phyloP scores from a whole-genome alignment of 1,140 invertebrate species.

The Drosophila parabipectinata region DNA sequence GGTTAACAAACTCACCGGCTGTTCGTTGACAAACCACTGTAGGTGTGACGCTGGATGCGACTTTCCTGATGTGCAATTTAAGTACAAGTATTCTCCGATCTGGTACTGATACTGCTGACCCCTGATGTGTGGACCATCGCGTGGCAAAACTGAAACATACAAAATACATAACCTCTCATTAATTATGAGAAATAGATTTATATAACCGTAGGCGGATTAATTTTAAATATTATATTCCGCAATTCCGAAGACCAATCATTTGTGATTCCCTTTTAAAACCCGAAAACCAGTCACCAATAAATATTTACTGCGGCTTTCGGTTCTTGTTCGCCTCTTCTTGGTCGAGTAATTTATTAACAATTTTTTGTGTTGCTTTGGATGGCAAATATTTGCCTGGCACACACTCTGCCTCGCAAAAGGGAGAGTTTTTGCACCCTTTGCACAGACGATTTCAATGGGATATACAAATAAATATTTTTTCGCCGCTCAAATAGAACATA shows the following conservation, averaged over 20 bases:
- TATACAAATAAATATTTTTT: constrained; percentile 54
- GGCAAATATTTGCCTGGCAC: constrained; percentile 36
- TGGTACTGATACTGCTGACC: constrained; percentile 91
- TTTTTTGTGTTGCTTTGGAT: constrained; percentile 47
- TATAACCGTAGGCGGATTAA: constrained; percentile 21
- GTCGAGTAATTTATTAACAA: constrained; percentile 59
- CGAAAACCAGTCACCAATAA: constrained; percentile 35
- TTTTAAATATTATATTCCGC: constrained; percentile 2
- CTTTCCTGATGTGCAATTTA: constrained; percentile 93
- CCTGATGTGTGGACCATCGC: constrained; percentile 91
- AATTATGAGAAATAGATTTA: constrained; percentile 22
- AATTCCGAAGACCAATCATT: constrained; percentile 4
- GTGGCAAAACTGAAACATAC: constrained; percentile 87
- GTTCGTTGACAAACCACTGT: constrained; percentile 93
- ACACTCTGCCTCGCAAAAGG: constrained; percentile 9
- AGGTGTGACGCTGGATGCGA: constrained; percentile 91
- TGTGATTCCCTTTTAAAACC: constrained; percentile 3
- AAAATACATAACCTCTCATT: not conserved
- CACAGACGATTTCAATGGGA: constrained; percentile 39
- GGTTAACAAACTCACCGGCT: constrained; percentile 86
- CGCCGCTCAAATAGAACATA: constrained; percentile 45
- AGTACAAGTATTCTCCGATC: constrained; percentile 90
- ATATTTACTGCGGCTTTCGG: constrained; percentile 50
- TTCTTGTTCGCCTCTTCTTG: constrained; percentile 26
- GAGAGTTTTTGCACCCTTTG: constrained; percentile 5